Percentiles rank a stretch among this genome's conserved stretches.
phyloP scores from a whole-genome alignment of 2,888 invertebrate genomes.

The Keiferia lycopersicella region DNA sequence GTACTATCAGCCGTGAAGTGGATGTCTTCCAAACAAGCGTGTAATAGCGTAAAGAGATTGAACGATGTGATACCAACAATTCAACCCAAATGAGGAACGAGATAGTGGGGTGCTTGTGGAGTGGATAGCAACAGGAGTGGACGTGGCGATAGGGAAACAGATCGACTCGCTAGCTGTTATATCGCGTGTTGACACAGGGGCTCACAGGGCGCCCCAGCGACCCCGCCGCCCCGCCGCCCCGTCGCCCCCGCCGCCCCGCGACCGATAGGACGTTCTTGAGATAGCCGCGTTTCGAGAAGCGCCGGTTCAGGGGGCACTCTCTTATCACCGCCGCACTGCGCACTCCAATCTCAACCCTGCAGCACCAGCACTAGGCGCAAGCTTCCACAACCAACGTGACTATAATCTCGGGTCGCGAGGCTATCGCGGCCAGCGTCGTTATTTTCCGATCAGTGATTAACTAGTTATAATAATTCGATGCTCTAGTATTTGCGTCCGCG shows the following conservation, averaged over 20 bases:
- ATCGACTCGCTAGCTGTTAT: constrained; percentile 19
- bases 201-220: constrained; percentile 7
- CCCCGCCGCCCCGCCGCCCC: background rate
- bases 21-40: background rate
- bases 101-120: constrained; percentile 5
- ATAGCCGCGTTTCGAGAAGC: constrained; percentile 45
- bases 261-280: constrained; percentile 48
- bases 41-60: background rate
- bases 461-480: constrained; percentile 35
- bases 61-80: background rate
- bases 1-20: too few species aligned
- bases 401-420: constrained; percentile 42
- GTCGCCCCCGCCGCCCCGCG: background rate
- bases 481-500: constrained; percentile 27
- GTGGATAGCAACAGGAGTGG: constrained; percentile 7
- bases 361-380: background rate
- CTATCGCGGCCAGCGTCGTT: constrained; percentile 60
- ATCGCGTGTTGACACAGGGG: constrained; percentile 10
- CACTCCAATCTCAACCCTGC: constrained; percentile 33
- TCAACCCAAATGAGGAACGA: background rate
- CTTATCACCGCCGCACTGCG: constrained; percentile 43
- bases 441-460: constrained; percentile 70
- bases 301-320: constrained; percentile 50
- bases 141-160: constrained; percentile 18
- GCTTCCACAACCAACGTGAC: constrained; percentile 21